These are phyloP conservation scores for Poeciliopsis retropinna DNA, from an alignment of 2,113 vertebrate species.

Conservation along the genomic window DNA sequence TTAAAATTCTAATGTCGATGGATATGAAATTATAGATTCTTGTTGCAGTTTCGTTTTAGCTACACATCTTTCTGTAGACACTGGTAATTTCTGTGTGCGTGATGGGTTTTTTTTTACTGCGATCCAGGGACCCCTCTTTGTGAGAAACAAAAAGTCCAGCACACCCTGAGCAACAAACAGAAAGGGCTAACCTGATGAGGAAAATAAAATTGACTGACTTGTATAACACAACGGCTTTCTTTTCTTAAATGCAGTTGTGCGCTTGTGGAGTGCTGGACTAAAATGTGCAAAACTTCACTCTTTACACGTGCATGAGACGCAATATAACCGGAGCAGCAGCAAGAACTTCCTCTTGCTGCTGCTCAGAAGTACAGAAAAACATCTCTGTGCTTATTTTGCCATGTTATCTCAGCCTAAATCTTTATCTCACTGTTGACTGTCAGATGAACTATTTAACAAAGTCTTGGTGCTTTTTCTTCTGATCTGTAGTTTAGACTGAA, in stretches of 20 bases:
- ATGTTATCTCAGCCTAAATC: not conserved
- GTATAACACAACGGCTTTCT: too few species aligned
- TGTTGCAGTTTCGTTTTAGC: not conserved
- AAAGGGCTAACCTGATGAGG: too few species aligned
- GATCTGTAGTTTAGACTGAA: not conserved
- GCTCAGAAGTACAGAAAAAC: not conserved
- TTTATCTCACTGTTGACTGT: not conserved
- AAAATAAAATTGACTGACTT: too few species aligned
- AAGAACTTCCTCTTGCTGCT: conserved; percentile 47
- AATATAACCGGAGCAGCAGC: conserved; percentile 11
- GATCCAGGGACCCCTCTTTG: too few species aligned
- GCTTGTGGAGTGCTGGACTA: not conserved
- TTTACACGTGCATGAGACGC: not conserved
- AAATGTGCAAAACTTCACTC: not conserved
- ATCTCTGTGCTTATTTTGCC: not conserved
- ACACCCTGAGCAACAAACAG: too few species aligned
- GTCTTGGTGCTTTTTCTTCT: not conserved
- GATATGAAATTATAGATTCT: not conserved
- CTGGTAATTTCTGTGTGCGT: not conserved
- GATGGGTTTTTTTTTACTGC: not conserved
- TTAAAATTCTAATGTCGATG: too few species aligned
- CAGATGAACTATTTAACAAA: not conserved
- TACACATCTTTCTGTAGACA: not conserved
- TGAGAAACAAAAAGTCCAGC: too few species aligned
- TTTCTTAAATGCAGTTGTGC: not conserved